These are phyloP conservation scores for Sebastes schlegelii DNA, from an alignment of 2,113 vertebrate genomes.

Conservation along the genomic window DNA sequence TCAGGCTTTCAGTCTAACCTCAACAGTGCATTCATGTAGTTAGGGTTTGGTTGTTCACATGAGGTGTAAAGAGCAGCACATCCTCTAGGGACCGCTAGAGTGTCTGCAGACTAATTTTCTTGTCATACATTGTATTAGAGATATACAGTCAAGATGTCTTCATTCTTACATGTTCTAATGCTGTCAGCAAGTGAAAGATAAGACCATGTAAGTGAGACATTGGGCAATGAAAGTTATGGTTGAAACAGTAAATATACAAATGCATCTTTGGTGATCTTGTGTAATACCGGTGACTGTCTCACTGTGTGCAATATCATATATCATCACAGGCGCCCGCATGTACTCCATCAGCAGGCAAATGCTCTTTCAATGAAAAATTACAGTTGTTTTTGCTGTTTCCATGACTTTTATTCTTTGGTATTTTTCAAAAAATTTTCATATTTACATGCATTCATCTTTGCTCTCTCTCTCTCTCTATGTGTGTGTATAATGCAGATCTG, in stretches of 20 bases:
- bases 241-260: neutral
- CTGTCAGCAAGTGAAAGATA: neutral
- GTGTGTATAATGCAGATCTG: slow-evolving; percentile 16
- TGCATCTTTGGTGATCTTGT: neutral
- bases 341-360: neutral
- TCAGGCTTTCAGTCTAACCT: neutral
- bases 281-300: neutral
- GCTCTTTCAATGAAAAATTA: neutral
- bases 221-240: neutral
- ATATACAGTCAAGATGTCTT: neutral
- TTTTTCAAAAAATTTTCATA: neutral
- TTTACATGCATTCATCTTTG: neutral
- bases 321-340: neutral
- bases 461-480: neutral
- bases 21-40: neutral
- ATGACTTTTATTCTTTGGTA: too few species aligned
- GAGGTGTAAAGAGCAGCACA: neutral
- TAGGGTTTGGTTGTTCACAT: neutral
- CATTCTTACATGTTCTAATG: neutral
- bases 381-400: neutral
- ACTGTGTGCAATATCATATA: neutral
- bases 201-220: neutral
- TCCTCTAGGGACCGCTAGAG: neutral
- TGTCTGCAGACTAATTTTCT: neutral
- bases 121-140: neutral